Base-by-base conservation (phyloP, 1,140 invertebrate genomes). In the Euglossa dilemma region DNA sequence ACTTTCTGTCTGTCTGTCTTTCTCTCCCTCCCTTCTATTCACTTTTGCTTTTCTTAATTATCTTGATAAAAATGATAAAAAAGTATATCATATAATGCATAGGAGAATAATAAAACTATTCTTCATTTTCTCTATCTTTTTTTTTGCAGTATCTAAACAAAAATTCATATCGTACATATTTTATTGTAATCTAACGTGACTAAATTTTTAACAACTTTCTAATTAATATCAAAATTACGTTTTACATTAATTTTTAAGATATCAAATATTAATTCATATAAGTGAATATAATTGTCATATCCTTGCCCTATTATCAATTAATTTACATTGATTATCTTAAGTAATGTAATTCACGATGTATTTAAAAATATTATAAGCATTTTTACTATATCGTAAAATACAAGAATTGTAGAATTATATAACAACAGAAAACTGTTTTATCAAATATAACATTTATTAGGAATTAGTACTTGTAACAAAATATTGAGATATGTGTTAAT, bases 371-470 rank as follows among this genome's bases (percentile, higher is more conserved):
- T 47, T 52, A 50, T 59, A n/a, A n/a, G 25, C 25, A 36, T 28
- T 56, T 47, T 43, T 28, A 43, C 18, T 28, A 36, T 6, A 50
- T 23, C 63, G 9, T 11, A 14, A 23, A 57, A 14, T 18, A 66
- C 36, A 50, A 25, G 20, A 28, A 50, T 43, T 45, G 0, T 66
- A 45, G 12, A 80, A 80, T 80, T 80, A 72, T 57, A 64, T 79
- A 71, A 79, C 6, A 25, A 23, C 57, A 14, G 2, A 57, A 18
- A 72, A 50, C 18, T 56, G 16, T 63, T 50, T 61, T 54, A 11
- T 18, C 11, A 63, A 50, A 50, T 50, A 50, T 12, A 50, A 52
- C 43, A 23, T 11, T 54, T 23, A n/a, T 75, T 75, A 64, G 36
- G 43, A 36, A 64, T 63, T 50, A 45, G 61, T 80, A 75, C 5